Evolutionary conservation across 2,113 vertebrate species (phyloP).

Genomic region (Phodopus roborovskii): DNA sequence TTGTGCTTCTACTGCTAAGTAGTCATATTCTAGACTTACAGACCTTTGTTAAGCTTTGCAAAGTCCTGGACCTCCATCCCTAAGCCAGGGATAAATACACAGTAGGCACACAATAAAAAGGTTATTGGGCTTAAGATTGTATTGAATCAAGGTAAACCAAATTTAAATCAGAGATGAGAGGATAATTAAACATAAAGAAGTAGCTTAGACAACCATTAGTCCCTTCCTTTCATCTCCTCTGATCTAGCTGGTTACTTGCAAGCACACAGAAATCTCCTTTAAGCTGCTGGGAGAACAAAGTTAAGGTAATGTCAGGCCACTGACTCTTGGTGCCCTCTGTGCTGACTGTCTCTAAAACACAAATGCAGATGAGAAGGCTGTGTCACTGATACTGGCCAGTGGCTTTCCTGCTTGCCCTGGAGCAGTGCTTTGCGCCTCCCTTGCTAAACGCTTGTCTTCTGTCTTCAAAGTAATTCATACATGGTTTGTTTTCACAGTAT

Average conservation of each 20-base stretch:
- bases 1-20: neutral
- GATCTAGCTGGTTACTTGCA: neutral
- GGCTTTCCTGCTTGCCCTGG: slow-evolving; percentile 1
- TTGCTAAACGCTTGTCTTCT: slow-evolving; percentile 6
- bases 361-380: slow-evolving; percentile 12
- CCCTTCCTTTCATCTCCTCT: neutral
- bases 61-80: neutral
- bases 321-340: neutral
- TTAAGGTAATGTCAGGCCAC: neutral
- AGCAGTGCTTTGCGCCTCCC: neutral
- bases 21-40: slow-evolving; percentile 12
- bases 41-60: neutral
- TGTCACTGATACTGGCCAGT: neutral
- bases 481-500: slow-evolving; percentile 36
- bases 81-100: neutral
- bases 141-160: neutral
- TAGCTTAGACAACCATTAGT: neutral
- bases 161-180: slow-evolving; percentile 54
- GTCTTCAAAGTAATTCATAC: slow-evolving; percentile 7
- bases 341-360: slow-evolving; percentile 18
- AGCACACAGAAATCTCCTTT: neutral
- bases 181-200: slow-evolving; percentile 1
- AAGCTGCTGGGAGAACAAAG: slow-evolving; percentile 12
- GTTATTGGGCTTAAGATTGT: neutral
- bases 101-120: slow-evolving; percentile 11